These are phyloP conservation scores for Phalloptychus januarius DNA, from an alignment of 2,797 vertebrate species.

Conservation along the genomic window DNA sequence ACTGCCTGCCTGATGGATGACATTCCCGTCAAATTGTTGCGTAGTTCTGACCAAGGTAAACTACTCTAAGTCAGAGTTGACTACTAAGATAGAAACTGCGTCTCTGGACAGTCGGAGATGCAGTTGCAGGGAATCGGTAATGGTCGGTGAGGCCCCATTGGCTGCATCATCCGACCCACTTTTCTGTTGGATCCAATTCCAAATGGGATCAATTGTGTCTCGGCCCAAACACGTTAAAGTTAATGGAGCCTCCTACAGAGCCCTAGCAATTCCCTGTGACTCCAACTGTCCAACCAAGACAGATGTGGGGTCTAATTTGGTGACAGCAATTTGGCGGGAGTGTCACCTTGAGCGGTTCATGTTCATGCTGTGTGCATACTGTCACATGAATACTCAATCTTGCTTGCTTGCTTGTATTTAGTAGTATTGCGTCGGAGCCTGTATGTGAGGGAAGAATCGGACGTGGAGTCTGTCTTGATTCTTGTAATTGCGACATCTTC, in stretches of 20 bases:
- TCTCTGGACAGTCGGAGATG: too few species aligned
- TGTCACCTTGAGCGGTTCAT: not conserved
- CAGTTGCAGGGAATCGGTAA: too few species aligned
- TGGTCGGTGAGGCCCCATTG: too few species aligned
- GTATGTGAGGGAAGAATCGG: not conserved
- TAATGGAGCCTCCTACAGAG: not conserved
- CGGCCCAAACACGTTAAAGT: not conserved
- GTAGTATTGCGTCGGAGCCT: too few species aligned
- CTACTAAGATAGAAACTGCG: too few species aligned
- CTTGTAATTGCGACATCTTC: not conserved
- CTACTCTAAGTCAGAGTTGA: too few species aligned
- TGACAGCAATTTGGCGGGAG: too few species aligned
- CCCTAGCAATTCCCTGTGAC: too few species aligned
- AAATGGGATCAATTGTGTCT: too few species aligned
- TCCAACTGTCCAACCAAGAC: not conserved
- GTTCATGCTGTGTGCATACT: not conserved
- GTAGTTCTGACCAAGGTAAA: not conserved
- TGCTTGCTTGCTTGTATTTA: too few species aligned
- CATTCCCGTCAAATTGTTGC: not conserved
- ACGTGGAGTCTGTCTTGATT: not conserved
- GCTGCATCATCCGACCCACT: too few species aligned
- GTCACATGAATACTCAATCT: not conserved
- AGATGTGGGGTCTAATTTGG: not conserved
- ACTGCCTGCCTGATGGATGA: not conserved
- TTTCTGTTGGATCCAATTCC: too few species aligned